Evolutionary conservation across 2,888 invertebrate species (phyloP), one percentile per base, ranked within the genome.

Genomic region (Leptinotarsa rubiginosa): DNA sequence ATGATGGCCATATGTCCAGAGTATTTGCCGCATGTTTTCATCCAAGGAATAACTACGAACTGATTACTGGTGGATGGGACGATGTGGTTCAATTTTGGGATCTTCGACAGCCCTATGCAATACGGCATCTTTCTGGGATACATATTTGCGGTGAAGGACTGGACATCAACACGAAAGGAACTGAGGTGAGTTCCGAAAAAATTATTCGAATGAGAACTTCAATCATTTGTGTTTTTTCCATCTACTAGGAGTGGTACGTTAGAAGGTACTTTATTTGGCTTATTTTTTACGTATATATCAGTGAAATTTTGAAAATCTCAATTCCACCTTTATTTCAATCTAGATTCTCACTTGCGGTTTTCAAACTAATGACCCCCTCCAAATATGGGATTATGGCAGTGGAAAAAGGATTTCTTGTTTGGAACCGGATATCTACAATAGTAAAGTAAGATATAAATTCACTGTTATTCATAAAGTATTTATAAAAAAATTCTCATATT

Each of bases 21-120:
- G 90, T 93, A 79, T 93, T 92, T 80, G 89, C 91, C 3, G 91
- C 91, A 22, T 89, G 90, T 62, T 93, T 93, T 83, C 91, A 93
- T 83, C 93, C 93, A 0, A 89, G 89, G 81, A 91, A 91, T 15
- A 89, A 90, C 71, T 90, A 92, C 83, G 93, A 93, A 86, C 84
- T 93, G 75, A 88, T 93, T 77, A 92, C 92, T 1, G 93, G 92
- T 1, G 93, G 93, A 12, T 92, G 92, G 92, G 93, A 93, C 80
- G 88, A 92, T 81, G 89, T 89, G 0, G 89, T 93, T 2, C 90
- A 92, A 81, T 92, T 92, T 82, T 93, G 93, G 92, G 93, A 93
- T 83, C 89, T 91, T 66, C 88, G 93, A 73, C 91, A 91, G 81
- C 92, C 92, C 0, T 90, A 89, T 79, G 90, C 92, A 1, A 88